Evolutionary conservation across 1,140 invertebrate species (phyloP), one percentile per base, ranked within the genome.

Genomic region (Heliconius hermathena): DNA sequence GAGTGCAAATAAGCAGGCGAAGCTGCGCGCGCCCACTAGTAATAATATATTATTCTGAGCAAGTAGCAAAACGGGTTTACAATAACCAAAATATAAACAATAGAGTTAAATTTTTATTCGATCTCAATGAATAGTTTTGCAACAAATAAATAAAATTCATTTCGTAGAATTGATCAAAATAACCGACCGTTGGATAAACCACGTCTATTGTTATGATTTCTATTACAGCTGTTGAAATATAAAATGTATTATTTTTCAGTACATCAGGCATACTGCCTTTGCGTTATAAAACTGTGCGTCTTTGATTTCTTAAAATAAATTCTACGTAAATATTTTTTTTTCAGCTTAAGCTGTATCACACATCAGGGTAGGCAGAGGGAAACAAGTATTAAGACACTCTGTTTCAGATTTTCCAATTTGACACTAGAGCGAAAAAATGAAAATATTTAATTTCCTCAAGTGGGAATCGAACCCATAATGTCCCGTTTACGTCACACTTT

Each of bases 221-320:
- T 74, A 79, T 71, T 79, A 73, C 49, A 20, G 6, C 74, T 73
- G 36, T 73, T 76, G 74, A 73, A 76, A 76, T 71, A 76, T 80
- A 76, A 80, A 76, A 80, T 76, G 73, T 71, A 76, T 66, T 79
- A 79, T 76, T 79, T 74, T 80, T 80, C 36, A 38, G 74, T 72
- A 70, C 36, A 36, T 76, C 54, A 79, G 78, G 71, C 41, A 72
- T 26, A 33, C n/a, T n/a, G n/a, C n/a, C n/a, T n/a, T n/a, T 74
- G 41, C 36, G 49, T 8, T 52, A 52, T 52, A 52, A 8, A 52
- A 8, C 18, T 52, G 5, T 20, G 18, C 49, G 49, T 20, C 49
- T 52, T 52, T 52, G 18, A 52, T 52, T 8, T 8, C 6, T 52
- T 52, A 20, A 52, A 52, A 20, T 52, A 60, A 9, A 60, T 11